Base-by-base conservation (phyloP, 2,113 vertebrate genomes). In the Puffinus mauretanicus region DNA sequence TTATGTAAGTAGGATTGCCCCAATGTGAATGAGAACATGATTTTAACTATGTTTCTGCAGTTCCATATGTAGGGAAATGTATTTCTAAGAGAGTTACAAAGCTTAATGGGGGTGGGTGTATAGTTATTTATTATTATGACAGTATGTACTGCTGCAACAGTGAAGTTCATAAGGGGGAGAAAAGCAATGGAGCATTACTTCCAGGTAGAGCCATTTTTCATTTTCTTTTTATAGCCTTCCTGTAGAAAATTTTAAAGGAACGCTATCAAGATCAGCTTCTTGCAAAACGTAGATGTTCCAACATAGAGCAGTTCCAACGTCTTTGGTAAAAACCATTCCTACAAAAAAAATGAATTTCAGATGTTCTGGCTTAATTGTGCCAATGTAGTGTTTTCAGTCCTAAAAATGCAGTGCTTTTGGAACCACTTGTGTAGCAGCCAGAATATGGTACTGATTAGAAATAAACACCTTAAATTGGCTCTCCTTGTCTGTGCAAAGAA, bases 121-220 rank as follows among this genome's bases (percentile, higher is more conserved):
- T 72, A 58, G 69, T 91, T 94, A 88, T 94, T 88, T 96, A 47
- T 97, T 96, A 82, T 84, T 77, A 51, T 42, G 90, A 81, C 60
- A 65, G 24, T 75, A 88, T 84, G 61, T 94, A 66, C 76, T 88
- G 54, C 46, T 93, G 85, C 93, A 94, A 66, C 71, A 25, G 21
- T 86, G 82, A 97, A 81, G 29, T 82, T 96, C 36, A 90, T 96
- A 95, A 94, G 86, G 91, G 90, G 86, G 81, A 83, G 87, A 85
- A 93, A 86, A 97, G 61, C 70, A 78, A 64, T 88, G 78, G 44
- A 90, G 77, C 49, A 49, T 82, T 55, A 67, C 55, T 95, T 96
- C 70, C 58, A 81, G 67, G 88, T 75, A 88, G 30, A 96, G 71
- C 81, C 32, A 87, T 65, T 84, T 86, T 87, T 85, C 85, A 22